Conservation (phyloP, 2,797 vertebrate genomes). For the Masticophis lateralis region DNA sequence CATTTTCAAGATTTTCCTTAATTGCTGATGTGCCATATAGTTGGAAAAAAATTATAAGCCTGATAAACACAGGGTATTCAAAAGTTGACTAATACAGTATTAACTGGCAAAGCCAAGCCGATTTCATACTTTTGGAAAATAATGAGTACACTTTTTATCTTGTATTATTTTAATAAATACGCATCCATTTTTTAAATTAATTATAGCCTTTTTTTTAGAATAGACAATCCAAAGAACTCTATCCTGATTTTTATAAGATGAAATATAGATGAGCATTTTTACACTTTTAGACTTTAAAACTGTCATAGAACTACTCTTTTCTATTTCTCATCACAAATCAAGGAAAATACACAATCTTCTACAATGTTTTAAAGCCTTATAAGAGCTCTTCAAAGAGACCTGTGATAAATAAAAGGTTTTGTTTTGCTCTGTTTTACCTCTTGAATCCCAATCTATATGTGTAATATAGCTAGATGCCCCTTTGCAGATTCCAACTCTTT, state of each 20-base stretch:
- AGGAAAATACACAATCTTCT: background rate
- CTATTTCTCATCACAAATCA: background rate
- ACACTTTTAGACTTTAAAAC: background rate
- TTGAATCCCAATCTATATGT: constrained; percentile 94
- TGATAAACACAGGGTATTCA: background rate
- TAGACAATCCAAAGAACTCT: background rate
- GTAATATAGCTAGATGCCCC: constrained; percentile 91
- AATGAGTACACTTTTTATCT: background rate
- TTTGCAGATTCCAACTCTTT: constrained; percentile 95
- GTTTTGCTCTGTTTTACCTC: constrained; percentile 75
- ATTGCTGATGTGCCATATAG: background rate
- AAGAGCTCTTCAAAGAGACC: background rate
- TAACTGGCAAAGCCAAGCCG: background rate
- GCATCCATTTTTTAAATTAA: background rate
- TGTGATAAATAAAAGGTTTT: background rate
- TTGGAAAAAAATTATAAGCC: background rate
- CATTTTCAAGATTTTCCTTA: background rate
- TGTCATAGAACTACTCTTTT: background rate
- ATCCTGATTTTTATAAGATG: background rate
- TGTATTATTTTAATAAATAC: background rate
- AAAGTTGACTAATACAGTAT: background rate
- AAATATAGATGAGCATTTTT: background rate
- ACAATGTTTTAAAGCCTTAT: background rate
- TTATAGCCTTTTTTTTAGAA: background rate
- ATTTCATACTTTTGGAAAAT: background rate